A percentile compares a stretch with the other conserved stretches of the same genome.
These are phyloP conservation scores for Falco cherrug DNA, from an alignment of 2,797 vertebrate genomes.

Conservation along the genomic window DNA sequence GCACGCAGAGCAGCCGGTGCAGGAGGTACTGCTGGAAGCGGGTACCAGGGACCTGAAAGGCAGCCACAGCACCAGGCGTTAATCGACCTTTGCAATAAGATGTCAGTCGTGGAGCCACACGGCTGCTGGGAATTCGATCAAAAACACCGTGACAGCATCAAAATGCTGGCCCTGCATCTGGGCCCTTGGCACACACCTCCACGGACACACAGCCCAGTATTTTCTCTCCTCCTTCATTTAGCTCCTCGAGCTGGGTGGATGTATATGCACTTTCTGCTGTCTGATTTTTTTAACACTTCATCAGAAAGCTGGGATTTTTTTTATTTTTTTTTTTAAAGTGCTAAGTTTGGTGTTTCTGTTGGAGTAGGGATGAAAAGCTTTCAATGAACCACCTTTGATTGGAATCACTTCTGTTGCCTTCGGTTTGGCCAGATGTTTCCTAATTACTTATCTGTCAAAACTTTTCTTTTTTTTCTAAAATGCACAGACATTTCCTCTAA, in stretches of 20 bases:
- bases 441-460: constrained; percentile 67
- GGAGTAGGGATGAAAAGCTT: constrained; percentile 62
- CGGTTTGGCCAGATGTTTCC: constrained; percentile 64
- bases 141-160: accelerated
- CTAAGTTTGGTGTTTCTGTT: constrained; percentile 52
- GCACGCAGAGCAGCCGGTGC: accelerated
- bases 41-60: neutral
- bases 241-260: neutral
- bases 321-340: neutral
- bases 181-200: neutral
- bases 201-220: neutral
- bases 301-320: constrained; percentile 9
- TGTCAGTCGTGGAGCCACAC: neutral
- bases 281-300: constrained; percentile 52
- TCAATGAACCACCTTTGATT: constrained; percentile 57
- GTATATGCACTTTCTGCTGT: neutral
- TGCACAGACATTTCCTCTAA: constrained; percentile 58
- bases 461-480: neutral
- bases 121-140: neutral
- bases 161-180: neutral
- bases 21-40: neutral
- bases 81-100: neutral
- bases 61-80: neutral
- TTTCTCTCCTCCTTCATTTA: neutral
- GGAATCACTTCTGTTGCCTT: constrained; percentile 67